phyloP scores from a whole-genome alignment of 1,140 invertebrate genomes.

The Diachasmimorpha longicaudata region DNA sequence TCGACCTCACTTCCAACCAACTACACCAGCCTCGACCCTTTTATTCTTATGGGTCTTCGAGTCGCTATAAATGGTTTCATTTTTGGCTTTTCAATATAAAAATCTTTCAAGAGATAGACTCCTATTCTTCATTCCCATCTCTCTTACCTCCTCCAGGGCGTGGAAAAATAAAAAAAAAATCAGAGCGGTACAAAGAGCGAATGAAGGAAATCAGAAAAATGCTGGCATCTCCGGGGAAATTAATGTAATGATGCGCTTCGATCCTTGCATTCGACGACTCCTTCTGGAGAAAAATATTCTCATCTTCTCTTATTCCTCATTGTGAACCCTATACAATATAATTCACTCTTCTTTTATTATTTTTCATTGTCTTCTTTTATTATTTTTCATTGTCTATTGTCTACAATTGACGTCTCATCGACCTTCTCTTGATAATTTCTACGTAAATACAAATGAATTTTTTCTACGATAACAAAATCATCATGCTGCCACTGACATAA shows the following conservation, averaged over 20 bases:
- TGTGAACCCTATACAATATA: background rate
- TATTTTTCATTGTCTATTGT: background rate
- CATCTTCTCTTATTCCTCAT: constrained; percentile 1
- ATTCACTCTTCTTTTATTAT: background rate
- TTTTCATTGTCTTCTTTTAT: background rate
- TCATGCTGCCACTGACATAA: no score
- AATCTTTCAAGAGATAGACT: constrained; percentile 20
- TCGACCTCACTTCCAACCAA: no score
- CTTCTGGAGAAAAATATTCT: constrained; percentile 13
- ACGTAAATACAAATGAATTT: no score
- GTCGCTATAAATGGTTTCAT: constrained; percentile 51
- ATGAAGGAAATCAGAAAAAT: constrained; percentile 50
- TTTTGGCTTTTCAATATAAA: constrained; percentile 47
- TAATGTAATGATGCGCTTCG: constrained; percentile 54
- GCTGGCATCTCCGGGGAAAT: constrained; percentile 53
- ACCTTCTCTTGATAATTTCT: no score
- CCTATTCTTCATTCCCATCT: background rate
- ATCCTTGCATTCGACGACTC: constrained; percentile 29
- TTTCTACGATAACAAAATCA: no score
- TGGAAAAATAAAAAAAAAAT: constrained; percentile 8
- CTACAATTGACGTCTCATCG: no score
- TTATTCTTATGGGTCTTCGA: constrained; percentile 38
- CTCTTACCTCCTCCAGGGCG: background rate
- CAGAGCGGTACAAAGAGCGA: constrained; percentile 12
- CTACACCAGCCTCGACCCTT: constrained; percentile 25